A percentile compares a stretch with the other conserved stretches of the same genome.
phyloP scores from a whole-genome alignment of 1,140 invertebrate species.

The Linepithema humile region DNA sequence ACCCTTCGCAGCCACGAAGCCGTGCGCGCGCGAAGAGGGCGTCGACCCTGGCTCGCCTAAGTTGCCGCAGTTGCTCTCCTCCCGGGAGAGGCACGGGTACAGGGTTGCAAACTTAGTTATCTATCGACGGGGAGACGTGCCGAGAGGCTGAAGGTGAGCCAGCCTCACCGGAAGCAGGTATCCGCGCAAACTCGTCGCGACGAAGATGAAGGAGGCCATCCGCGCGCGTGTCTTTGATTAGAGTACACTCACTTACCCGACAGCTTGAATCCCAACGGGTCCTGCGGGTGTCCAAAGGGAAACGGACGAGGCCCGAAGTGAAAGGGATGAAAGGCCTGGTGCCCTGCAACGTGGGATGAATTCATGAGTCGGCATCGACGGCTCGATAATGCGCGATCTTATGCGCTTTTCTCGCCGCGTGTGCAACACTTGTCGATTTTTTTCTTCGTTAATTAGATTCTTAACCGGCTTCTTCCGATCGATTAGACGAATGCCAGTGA shows the following conservation, averaged over 20 bases:
- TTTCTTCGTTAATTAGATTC: neutral
- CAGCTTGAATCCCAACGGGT: slow-evolving; percentile 92
- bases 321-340: slow-evolving; percentile 94
- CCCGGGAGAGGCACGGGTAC: slow-evolving; percentile 24
- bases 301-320: slow-evolving; percentile 93
- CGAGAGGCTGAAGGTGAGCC: slow-evolving; percentile 51
- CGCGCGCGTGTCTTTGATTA: slow-evolving; percentile 54
- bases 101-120: slow-evolving; percentile 81
- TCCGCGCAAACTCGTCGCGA: slow-evolving; percentile 36
- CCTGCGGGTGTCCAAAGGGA: slow-evolving; percentile 91
- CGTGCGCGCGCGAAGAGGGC: slow-evolving; percentile 52
- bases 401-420: neutral
- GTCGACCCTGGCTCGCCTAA: slow-evolving; percentile 48
- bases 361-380: slow-evolving; percentile 52
- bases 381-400: neutral
- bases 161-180: slow-evolving; percentile 33
- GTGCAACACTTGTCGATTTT: no score
- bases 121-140: slow-evolving; percentile 69
- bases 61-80: slow-evolving; percentile 38
- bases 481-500: neutral
- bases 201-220: slow-evolving; percentile 25
- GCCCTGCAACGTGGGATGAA: slow-evolving; percentile 85
- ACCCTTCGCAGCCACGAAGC: slow-evolving; percentile 79
- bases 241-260: slow-evolving; percentile 87
- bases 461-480: neutral